Percentiles rank a stretch among this genome's conserved stretches.
Evolutionary conservation across 2,113 vertebrate genomes (phyloP).

Genomic region (Rhipidura dahli): DNA sequence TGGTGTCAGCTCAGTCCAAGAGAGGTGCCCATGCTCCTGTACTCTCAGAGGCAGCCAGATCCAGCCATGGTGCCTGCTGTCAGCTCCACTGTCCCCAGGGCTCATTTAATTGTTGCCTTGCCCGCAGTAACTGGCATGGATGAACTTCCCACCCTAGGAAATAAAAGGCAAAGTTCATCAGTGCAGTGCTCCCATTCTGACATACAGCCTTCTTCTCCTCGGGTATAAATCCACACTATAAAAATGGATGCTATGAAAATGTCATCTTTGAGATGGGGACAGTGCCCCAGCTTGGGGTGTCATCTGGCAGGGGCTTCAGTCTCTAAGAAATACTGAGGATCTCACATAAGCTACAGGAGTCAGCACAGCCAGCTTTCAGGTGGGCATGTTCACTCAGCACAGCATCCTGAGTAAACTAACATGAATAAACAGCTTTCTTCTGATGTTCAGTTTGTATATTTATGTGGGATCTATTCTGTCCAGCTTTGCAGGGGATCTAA

Average conservation of each 20-base stretch:
- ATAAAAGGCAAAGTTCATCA: not conserved
- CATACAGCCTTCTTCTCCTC: not conserved
- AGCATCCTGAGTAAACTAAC: not conserved
- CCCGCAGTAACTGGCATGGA: not conserved
- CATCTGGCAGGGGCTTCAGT: not conserved
- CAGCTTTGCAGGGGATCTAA: not conserved
- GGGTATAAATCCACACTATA: not conserved
- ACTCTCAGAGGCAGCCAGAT: not conserved
- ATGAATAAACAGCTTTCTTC: not conserved
- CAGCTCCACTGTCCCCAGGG: not conserved
- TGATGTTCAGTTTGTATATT: not conserved
- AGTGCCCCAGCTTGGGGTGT: not conserved
- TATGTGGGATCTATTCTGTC: not conserved
- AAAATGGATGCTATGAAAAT: not conserved
- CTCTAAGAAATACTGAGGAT: not conserved
- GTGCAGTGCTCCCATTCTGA: not conserved
- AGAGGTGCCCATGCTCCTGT: fast-evolving
- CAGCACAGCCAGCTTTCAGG: not conserved
- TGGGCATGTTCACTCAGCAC: not conserved
- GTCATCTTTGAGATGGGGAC: not conserved
- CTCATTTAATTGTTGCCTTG: not conserved
- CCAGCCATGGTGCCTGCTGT: not conserved
- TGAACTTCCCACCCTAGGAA: not conserved
- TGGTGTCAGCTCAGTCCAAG: not conserved
- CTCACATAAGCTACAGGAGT: not conserved